Base-by-base conservation (phyloP, 2,797 vertebrate genomes). In the Brotula barbata region DNA sequence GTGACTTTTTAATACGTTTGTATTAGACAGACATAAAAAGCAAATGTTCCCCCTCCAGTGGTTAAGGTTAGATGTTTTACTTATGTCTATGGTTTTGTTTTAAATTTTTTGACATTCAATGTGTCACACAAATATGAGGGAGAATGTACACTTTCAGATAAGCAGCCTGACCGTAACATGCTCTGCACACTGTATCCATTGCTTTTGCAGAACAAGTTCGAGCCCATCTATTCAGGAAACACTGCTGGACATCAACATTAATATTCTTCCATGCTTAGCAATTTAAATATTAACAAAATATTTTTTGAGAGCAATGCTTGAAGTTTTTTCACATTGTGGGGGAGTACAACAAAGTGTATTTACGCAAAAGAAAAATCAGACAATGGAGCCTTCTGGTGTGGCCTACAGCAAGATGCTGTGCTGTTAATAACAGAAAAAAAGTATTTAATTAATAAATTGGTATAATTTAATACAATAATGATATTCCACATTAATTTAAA, bases 1-100 rank as follows among this genome's bases (percentile, higher is more conserved):
- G 16, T 63, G 0, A 63, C 19, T 3, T 68, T 80, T 68, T 67
- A 64, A 52, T 63, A 57, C 58, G 44, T 64, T 72, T 80, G 71
- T 64, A 69, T 1, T 13, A 14, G 34, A 75, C 14, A 49, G 12
- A 31, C 19, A 40, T 22, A 53, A 46, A 37, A 68, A 59, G 7
- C 11, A 9, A 19, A 36, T 6, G 3, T 9, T 64, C 50, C 51
- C 15, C 14, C 68, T 10, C n/a, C 17, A 52, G 33, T 1, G 70
- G 58, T 39, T n/a, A 43, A 48, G 47, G 40, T 77, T 36, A 67
- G 57, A 23, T 57, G 25, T 22, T 71, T 7, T 45, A 7, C 46
- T 54, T 48, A 47, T 22, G 45, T 55, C 36, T 71, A 8, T 44
- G 8, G 49, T 54, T 48, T 49, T 17, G 45, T 58, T 53, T 33